Evolutionary conservation across 2,888 invertebrate species (phyloP).

Genomic region (Malacosoma neustria): DNA sequence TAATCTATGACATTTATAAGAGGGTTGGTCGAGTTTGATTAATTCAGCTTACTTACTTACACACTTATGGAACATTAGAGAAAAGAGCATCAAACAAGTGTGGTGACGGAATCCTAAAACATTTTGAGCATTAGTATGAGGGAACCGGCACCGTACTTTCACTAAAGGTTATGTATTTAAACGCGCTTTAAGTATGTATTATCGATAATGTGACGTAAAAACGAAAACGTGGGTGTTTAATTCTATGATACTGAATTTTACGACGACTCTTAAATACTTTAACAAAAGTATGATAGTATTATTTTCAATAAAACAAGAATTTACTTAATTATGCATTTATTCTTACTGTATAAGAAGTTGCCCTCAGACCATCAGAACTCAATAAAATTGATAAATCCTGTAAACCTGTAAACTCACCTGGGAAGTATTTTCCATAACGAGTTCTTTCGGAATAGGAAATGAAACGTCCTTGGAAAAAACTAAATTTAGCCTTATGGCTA

Average conservation of each 20-base stretch:
- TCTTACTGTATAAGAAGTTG: no score
- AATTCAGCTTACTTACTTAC: slow-evolving; percentile 65
- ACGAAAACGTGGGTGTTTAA: slow-evolving; percentile 23
- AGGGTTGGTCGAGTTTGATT: slow-evolving; percentile 55
- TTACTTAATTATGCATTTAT: no score
- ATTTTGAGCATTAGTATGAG: slow-evolving; percentile 69
- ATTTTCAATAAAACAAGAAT: no score
- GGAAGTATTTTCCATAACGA: no score
- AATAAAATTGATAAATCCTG: no score
- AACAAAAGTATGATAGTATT: no score
- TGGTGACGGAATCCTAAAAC: slow-evolving; percentile 65
- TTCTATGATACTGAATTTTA: background rate
- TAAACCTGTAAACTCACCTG: no score
- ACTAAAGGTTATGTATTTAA: slow-evolving; percentile 70
- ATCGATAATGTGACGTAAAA: slow-evolving; percentile 65
- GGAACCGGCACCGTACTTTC: slow-evolving; percentile 58
- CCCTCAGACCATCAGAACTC: no score
- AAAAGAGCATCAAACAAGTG: slow-evolving; percentile 54
- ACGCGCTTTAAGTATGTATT: slow-evolving; percentile 54
- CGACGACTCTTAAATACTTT: no score
- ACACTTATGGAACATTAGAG: slow-evolving; percentile 52
- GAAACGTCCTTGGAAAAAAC: no score
- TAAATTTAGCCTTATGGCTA: no score
- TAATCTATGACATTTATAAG: slow-evolving; percentile 43
- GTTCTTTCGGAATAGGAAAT: no score